These are phyloP conservation scores for Oopsacas minuta DNA, from an alignment of 37 sponge, comb jelly and placozoan genomes.

Conservation along the genomic window DNA sequence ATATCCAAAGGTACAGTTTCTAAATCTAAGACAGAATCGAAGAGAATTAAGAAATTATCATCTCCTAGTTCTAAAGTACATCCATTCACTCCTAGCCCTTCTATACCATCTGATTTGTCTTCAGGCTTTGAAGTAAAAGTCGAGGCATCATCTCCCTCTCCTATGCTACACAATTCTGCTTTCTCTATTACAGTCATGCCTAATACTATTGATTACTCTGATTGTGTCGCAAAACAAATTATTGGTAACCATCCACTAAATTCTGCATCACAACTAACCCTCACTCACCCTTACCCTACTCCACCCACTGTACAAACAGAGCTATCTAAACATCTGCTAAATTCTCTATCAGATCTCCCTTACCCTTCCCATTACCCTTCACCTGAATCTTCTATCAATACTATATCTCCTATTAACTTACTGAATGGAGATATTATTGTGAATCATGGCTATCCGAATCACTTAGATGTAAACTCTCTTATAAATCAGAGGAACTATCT, in stretches of 20 bases:
- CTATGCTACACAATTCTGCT: neutral
- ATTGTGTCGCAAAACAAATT: no score
- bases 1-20: neutral
- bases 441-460: neutral
- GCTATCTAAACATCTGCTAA: neutral
- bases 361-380: neutral
- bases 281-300: neutral
- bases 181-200: neutral
- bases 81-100: neutral
- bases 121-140: neutral
- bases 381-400: neutral
- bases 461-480: neutral
- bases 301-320: neutral
- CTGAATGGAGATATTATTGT: no score
- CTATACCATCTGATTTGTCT: neutral
- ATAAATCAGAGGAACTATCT: neutral
- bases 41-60: neutral
- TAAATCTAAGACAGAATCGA: neutral
- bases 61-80: neutral
- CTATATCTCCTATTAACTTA: neutral
- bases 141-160: neutral
- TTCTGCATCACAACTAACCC: neutral
- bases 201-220: neutral
- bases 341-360: neutral
- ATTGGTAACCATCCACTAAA: neutral